Conservation (phyloP, 2,797 vertebrate genomes). For the Hydrophis major region DNA sequence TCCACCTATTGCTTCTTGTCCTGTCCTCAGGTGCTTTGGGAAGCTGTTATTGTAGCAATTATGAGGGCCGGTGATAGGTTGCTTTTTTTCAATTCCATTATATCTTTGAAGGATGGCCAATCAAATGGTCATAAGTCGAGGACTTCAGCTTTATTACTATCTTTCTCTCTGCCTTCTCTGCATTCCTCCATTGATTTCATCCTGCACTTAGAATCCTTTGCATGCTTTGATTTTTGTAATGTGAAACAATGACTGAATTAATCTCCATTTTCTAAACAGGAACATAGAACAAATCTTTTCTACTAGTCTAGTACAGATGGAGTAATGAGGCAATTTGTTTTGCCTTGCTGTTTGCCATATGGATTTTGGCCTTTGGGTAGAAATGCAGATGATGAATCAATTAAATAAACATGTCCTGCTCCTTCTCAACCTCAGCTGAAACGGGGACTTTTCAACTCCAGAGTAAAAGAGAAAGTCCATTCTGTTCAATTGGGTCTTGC, state of each 20-base stretch:
- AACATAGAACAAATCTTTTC: background rate
- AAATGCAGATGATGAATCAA: background rate
- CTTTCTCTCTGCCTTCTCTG: background rate
- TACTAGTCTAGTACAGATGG: background rate
- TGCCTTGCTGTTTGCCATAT: background rate
- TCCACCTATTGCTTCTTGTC: no score
- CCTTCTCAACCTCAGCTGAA: background rate
- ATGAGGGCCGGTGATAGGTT: background rate
- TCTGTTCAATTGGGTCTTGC: background rate
- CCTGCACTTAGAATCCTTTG: background rate
- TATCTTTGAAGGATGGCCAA: background rate
- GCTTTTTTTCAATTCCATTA: background rate
- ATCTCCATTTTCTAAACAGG: background rate
- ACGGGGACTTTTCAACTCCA: background rate
- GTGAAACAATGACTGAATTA: background rate
- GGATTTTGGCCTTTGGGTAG: background rate
- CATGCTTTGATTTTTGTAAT: background rate
- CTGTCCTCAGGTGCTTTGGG: no score
- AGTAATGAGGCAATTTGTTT: background rate
- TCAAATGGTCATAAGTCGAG: background rate
- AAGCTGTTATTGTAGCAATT: background rate
- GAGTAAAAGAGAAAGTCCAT: background rate
- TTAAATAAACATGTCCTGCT: background rate
- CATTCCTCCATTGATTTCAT: background rate
- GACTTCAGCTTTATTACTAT: background rate